phyloP scores from a whole-genome alignment of 2,113 vertebrate species.

The Siniperca chuatsi region DNA sequence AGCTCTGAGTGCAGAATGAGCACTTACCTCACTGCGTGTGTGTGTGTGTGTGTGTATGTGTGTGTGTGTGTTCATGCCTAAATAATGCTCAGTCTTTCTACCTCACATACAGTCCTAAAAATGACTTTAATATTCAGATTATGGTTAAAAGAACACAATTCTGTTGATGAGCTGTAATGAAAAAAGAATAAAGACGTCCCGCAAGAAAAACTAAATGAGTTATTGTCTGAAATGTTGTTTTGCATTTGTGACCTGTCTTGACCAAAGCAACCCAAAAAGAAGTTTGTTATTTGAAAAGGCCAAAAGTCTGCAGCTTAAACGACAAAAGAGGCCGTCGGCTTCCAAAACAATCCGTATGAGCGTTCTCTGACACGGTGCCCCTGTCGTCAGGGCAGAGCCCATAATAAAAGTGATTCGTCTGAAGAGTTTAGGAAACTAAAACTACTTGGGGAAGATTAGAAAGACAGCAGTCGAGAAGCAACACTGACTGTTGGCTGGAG shows the following conservation, averaged over 20 bases:
- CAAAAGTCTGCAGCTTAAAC: not conserved
- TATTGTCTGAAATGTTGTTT: no score
- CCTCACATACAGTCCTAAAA: not conserved
- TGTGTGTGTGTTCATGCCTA: slow-evolving; percentile 14
- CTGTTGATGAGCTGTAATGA: not conserved
- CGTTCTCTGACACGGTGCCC: no score
- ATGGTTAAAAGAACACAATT: not conserved
- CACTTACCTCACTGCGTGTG: slow-evolving; percentile 24
- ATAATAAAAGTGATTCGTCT: no score
- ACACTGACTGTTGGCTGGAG: no score
- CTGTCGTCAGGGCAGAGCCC: no score
- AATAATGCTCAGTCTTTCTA: slow-evolving; percentile 18
- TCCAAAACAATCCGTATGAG: no score
- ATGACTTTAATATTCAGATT: not conserved
- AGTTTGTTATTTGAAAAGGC: not conserved
- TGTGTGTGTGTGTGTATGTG: slow-evolving; percentile 23
- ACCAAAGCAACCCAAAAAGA: not conserved
- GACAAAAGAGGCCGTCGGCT: not conserved
- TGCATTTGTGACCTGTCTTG: not conserved
- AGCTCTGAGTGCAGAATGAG: slow-evolving; percentile 45
- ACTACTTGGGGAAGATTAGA: no score
- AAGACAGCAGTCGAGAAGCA: no score
- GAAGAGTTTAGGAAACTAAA: no score
- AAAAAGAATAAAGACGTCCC: no score
- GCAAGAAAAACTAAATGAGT: not conserved